A percentile compares a stretch with the other conserved stretches of the same genome.
These are phyloP conservation scores for Clitarchus hookeri DNA, from an alignment of 2,888 invertebrate genomes.

Conservation along the genomic window DNA sequence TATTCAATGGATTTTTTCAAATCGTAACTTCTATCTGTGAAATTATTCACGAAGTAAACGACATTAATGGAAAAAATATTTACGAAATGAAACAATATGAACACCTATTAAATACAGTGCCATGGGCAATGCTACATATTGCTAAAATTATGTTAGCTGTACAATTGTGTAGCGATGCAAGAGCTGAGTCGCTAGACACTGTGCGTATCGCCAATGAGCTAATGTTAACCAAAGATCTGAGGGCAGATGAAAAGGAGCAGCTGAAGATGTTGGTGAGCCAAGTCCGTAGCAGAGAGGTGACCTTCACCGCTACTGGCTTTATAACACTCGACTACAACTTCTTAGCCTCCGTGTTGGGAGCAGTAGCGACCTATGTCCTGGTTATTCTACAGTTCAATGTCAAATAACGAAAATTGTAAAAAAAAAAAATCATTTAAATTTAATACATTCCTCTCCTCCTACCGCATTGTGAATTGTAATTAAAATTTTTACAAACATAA, in stretches of 20 bases:
- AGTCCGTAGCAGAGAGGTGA: too few relatives aligned
- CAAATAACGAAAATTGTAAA: too few relatives aligned
- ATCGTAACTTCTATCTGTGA: not conserved
- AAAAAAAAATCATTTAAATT: too few relatives aligned
- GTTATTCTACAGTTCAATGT: too few relatives aligned
- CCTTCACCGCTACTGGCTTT: not conserved
- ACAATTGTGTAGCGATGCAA: not conserved
- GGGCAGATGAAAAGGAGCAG: not conserved
- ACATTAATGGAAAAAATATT: not conserved
- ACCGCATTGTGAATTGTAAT: too few relatives aligned
- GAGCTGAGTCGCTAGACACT: not conserved
- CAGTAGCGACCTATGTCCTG: not conserved
- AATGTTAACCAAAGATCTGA: not conserved
- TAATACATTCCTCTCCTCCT: too few relatives aligned
- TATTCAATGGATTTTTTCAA: not conserved
- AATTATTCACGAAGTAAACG: not conserved
- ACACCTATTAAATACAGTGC: not conserved
- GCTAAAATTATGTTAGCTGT: not conserved
- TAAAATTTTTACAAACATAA: too few relatives aligned
- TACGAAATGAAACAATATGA: too few relatives aligned
- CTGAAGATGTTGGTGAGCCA: too few relatives aligned
- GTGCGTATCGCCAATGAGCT: not conserved
- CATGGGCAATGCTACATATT: not conserved
- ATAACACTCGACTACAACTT: not conserved
- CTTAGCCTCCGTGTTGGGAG: not conserved